Base-by-base conservation (phyloP, 2,888 invertebrate genomes). In the Mylabris sibirica region DNA sequence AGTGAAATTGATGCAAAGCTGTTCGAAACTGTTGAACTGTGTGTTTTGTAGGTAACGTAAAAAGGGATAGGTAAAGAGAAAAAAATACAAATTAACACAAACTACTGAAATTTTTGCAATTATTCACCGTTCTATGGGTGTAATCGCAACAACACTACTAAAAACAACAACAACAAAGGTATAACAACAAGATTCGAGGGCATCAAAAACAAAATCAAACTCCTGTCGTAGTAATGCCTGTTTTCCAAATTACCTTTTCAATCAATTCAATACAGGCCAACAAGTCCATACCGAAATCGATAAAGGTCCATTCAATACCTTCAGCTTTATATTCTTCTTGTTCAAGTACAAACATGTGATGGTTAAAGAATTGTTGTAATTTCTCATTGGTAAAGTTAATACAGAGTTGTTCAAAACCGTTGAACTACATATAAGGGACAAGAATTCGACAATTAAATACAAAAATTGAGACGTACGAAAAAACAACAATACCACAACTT, bases 371-470 rank as follows among this genome's bases (percentile, higher is more conserved):
- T 87, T 97, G 97, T 89, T 98, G 97, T 83, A 97, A 91, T 87
- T 96, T 95, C 89, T 97, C 97, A 87, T 97, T 97, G 87, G 97
- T 97, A 90, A 97, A 97, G 90, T 97, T 97, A 91, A 97, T 97
- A 90, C 97, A 97, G 86, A 97, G 90, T 90, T 97, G 97, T 90
- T 97, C 97, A 90, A 97, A 97, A 87, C 96, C 95, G 90, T 97
- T 97, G 91, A 83, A 93, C 93, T 94, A 87, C 63, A 76, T 67
- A 85, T 84, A 70, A 74, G 80, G 83, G 82, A 75, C 59, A 64
- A 68, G 69, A 65, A 70, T 44, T 65, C 34, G 66, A 67, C 34
- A 69, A 72, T 38, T 70, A 61, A 65, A 41, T 17, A 59, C 57
- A 60, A 62, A 35, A 24, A 57, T 24, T 20, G 30, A 53, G 12